phyloP scores from a whole-genome alignment of 2,113 vertebrate genomes.

The Lophius piscatorius region DNA sequence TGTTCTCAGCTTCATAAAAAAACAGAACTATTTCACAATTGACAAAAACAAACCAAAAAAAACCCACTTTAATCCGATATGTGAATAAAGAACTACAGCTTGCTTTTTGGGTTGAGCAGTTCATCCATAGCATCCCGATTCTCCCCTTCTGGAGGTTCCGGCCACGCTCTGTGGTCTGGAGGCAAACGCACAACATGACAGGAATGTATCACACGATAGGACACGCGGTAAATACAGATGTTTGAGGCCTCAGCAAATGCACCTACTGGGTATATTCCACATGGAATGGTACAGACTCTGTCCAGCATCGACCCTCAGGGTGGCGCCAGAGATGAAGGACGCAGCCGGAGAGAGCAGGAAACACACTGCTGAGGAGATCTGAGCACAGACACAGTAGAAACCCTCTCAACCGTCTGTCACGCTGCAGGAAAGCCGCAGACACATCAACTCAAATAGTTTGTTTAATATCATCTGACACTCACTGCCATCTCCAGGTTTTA shows the following conservation, averaged over 20 bases:
- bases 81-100: constrained; percentile 58
- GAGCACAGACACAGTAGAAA: constrained; percentile 3
- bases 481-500: too few relatives aligned
- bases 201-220: neutral
- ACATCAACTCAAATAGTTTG: too few relatives aligned
- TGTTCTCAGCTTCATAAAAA: too few relatives aligned
- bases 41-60: too few relatives aligned
- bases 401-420: too few relatives aligned
- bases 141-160: constrained; percentile 83
- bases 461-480: too few relatives aligned
- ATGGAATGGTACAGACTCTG: constrained; percentile 77
- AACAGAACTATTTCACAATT: too few relatives aligned
- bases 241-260: neutral
- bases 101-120: constrained; percentile 75
- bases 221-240: neutral
- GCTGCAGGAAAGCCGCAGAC: too few relatives aligned
- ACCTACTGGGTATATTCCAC: constrained; percentile 83
- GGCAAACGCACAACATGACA: constrained; percentile 27
- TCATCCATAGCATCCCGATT: constrained; percentile 80
- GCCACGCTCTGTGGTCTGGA: constrained; percentile 86
- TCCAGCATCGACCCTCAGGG: constrained; percentile 87
- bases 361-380: constrained; percentile 90
- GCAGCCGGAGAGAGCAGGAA: constrained; percentile 92
- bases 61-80: too few relatives aligned
- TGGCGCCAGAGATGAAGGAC: constrained; percentile 89